Evolutionary conservation across 1,140 invertebrate species (phyloP).

Genomic region (Aphelenchoides besseyi): DNA sequence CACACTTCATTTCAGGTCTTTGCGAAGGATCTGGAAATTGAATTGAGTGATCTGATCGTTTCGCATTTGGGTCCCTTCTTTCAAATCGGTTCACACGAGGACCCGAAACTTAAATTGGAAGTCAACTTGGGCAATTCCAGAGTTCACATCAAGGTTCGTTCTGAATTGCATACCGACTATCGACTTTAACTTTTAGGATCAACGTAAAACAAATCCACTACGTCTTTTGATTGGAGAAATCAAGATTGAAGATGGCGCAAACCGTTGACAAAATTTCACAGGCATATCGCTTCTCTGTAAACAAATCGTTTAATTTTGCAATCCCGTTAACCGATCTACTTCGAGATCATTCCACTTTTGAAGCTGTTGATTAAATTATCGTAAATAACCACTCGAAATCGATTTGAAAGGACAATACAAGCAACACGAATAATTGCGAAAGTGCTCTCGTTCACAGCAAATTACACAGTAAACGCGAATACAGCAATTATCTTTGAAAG

Average conservation of each 20-base stretch:
- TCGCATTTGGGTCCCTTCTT: constrained; percentile 23
- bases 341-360: not conserved
- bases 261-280: not conserved
- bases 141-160: constrained; percentile 14
- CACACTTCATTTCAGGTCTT: not conserved
- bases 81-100: constrained; percentile 6
- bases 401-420: too few relatives aligned
- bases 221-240: not conserved
- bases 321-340: not conserved
- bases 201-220: not conserved
- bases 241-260: not conserved
- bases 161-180: too few relatives aligned
- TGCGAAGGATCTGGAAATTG: constrained; percentile 14
- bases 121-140: not conserved
- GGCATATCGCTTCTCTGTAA: not conserved
- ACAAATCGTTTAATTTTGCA: not conserved
- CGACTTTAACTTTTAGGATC: constrained; percentile 8
- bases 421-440: too few relatives aligned
- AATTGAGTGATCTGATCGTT: constrained; percentile 5
- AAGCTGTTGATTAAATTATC: too few relatives aligned
- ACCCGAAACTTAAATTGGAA: constrained; percentile 10
- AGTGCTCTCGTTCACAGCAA: too few relatives aligned
- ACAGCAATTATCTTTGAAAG: too few relatives aligned
- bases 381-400: too few relatives aligned
- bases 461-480: too few relatives aligned